Evolutionary conservation across 2,888 invertebrate genomes (phyloP).

Genomic region (Mythimna vitellina): DNA sequence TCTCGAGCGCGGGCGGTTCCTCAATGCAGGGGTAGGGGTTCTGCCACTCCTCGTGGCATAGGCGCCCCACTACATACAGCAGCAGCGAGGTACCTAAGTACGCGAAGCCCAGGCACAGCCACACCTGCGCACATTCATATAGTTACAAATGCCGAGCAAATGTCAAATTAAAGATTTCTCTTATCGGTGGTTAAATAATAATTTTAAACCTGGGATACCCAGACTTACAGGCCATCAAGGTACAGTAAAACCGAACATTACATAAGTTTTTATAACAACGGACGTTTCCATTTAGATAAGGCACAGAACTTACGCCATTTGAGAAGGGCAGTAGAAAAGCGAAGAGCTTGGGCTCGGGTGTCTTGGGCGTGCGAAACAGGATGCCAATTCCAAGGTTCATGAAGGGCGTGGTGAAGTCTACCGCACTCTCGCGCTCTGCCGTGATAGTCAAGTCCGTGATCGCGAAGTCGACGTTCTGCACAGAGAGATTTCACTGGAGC

Average conservation of each 20-base stretch:
- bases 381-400: slow-evolving; percentile 98
- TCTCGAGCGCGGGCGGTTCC: slow-evolving; percentile 95
- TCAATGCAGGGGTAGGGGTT: slow-evolving; percentile 96
- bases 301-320: slow-evolving; percentile 84
- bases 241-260: background rate
- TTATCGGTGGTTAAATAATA: too few species aligned
- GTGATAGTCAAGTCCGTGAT: slow-evolving; percentile 98
- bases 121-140: slow-evolving; percentile 87
- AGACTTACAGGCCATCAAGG: background rate
- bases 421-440: slow-evolving; percentile 95
- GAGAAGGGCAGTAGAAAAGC: slow-evolving; percentile 98
- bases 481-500: background rate
- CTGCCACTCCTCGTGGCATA: slow-evolving; percentile 97
- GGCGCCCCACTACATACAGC: slow-evolving; percentile 95
- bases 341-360: slow-evolving; percentile 96
- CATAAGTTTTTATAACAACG: too few species aligned
- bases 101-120: slow-evolving; percentile 96
- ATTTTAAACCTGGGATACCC: background rate
- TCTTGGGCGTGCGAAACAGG: slow-evolving; percentile 95
- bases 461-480: slow-evolving; percentile 95
- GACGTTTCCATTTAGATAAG: background rate
- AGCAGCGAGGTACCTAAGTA: slow-evolving; percentile 95
- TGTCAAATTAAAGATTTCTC: too few species aligned
- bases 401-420: slow-evolving; percentile 99
- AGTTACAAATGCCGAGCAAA: too few species aligned